Base-by-base conservation (phyloP, 2,797 vertebrate species). In the Morelia viridis region DNA sequence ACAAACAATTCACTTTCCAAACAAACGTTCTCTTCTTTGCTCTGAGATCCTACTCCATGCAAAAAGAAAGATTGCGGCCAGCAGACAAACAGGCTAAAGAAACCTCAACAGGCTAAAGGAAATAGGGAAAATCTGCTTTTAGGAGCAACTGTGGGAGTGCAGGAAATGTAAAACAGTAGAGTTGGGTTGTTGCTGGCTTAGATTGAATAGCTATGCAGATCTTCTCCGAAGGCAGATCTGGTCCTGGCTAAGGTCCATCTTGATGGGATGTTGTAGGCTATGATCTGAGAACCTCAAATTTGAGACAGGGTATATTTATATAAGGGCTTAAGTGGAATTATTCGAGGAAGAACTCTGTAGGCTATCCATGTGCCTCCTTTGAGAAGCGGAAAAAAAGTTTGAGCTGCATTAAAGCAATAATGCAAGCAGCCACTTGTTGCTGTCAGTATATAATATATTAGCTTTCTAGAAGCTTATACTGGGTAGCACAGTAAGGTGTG, bases 91-190 rank as follows among this genome's bases (percentile, higher is more conserved):
- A 41, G 41, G 65, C 87, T 85, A 90, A 35, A 56, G 28, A 53
- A 83, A 62, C 84, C 84, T 84, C 87, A 93, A 87, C 19, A 87
- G 88, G 5, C 60, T 17, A 80, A 76, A 89, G 50, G 68, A 90
- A 64, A 58, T 65, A 17, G 0, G 68, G 93, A 94, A 96, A 96
- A 57, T 65, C 85, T 90, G 89, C 65, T 89, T 90, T 90, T 76
- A 90, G 89, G 65, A 92, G 84, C 26, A 90, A 89, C 56, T 50
- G 12, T 11, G 17, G 91, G 92, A 84, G 91, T 0, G 0, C 0
- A 0, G 80, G 92, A 91, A 87, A 91, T 53, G n/a, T 60, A 88
- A 92, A 92, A 92, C 89, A 92, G 92, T 88, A 92, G 89, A 90
- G 71, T 84, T 83, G 89, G 58, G 58, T 50, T 88, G 90, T 84